These are phyloP conservation scores for Selenia dentaria DNA, from an alignment of 2,888 invertebrate species.

Conservation along the genomic window DNA sequence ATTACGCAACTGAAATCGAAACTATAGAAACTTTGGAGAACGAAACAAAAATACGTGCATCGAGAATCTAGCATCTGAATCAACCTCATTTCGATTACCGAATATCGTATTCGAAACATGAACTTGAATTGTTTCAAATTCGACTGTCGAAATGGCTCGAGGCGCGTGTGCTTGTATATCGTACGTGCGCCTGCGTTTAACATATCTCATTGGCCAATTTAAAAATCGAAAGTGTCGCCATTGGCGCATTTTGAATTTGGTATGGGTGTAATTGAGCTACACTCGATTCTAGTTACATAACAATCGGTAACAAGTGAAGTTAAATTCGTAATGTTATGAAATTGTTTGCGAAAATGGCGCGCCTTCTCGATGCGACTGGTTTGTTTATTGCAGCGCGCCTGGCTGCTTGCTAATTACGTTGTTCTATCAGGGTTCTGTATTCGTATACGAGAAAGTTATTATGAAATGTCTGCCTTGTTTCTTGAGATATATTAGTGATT, in stretches of 20 bases:
- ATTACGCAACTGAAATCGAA: no score
- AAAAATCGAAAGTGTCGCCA: conserved; percentile 61
- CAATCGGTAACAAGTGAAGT: conserved; percentile 32
- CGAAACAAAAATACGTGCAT: conserved; percentile 68
- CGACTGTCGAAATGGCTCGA: conserved; percentile 35
- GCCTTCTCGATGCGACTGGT: conserved; percentile 40
- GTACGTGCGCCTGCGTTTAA: conserved; percentile 24
- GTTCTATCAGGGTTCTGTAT: conserved; percentile 13
- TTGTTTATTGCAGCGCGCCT: conserved; percentile 33
- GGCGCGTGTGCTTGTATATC: conserved; percentile 18
- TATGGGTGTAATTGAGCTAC: conserved; percentile 47
- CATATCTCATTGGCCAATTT: conserved; percentile 44
- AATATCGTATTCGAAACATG: conserved; percentile 56
- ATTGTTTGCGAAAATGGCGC: conserved; percentile 55
- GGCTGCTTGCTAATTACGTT: conserved; percentile 16
- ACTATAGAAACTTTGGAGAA: no score
- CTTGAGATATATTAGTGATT: no score
- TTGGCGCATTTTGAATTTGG: conserved; percentile 49
- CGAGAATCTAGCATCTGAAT: conserved; percentile 44
- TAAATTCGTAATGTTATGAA: conserved; percentile 49
- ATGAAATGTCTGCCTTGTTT: no score
- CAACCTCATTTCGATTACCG: conserved; percentile 38
- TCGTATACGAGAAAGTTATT: conserved; percentile 8
- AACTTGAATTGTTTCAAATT: conserved; percentile 34
- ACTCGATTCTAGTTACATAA: conserved; percentile 42